These are phyloP conservation scores for Theretra japonica DNA, from an alignment of 2,888 invertebrate genomes.

Conservation along the genomic window DNA sequence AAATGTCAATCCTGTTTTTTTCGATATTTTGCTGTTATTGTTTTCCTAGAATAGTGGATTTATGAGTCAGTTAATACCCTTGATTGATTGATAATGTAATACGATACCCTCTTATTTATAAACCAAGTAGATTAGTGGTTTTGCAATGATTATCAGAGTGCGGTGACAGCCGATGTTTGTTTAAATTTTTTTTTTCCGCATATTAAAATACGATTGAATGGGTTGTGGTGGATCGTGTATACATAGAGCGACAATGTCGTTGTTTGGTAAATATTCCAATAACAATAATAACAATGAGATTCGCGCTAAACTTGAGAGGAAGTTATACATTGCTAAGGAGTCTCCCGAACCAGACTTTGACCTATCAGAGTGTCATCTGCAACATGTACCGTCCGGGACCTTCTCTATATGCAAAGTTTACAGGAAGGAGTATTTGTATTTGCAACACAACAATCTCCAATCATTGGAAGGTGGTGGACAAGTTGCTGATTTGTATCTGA, in stretches of 20 bases:
- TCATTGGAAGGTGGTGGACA: conserved; percentile 89
- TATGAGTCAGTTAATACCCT: conserved; percentile 1
- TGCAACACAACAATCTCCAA: conserved; percentile 88
- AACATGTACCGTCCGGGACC: conserved; percentile 90
- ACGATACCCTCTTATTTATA: not conserved
- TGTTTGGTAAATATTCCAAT: conserved; percentile 67
- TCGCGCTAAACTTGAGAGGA: conserved; percentile 71
- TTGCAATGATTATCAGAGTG: conserved; percentile 49
- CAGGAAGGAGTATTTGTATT: conserved; percentile 88
- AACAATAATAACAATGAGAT: conserved; percentile 57
- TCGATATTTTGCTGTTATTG: conserved; percentile 7
- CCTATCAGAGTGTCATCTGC: conserved; percentile 90
- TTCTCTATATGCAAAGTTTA: conserved; percentile 93
- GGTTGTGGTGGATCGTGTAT: conserved; percentile 78
- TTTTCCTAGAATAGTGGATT: conserved; percentile 21
- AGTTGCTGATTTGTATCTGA: conserved; percentile 87
- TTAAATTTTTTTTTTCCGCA: conserved; percentile 37
- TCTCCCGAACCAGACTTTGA: conserved; percentile 93
- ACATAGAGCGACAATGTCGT: conserved; percentile 71
- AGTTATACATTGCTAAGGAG: conserved; percentile 85
- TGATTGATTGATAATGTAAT: conserved; percentile 28
- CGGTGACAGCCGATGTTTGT: conserved; percentile 53
- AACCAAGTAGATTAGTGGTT: conserved; percentile 20
- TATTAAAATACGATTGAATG: conserved; percentile 55
- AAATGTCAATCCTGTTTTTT: conserved; percentile 6